Conservation (phyloP, 2,113 vertebrate species). For the Morone saxatilis region DNA sequence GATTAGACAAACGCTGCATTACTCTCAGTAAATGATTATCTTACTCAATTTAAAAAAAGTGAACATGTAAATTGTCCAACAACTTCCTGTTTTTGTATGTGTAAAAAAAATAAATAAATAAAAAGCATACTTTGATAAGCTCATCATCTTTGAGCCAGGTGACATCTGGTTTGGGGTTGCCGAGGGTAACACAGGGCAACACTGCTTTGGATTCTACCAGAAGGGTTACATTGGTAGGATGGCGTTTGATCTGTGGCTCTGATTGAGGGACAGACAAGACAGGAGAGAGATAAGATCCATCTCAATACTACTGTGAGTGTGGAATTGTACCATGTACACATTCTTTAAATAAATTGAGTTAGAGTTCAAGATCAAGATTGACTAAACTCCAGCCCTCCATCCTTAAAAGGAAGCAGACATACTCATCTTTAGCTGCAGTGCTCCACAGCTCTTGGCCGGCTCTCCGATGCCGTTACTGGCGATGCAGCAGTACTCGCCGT, state of each 20-base stretch:
- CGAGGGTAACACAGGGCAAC: constrained; percentile 93
- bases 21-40: neutral
- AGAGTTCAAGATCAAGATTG: neutral
- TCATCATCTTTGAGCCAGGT: constrained; percentile 96
- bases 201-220: constrained; percentile 95
- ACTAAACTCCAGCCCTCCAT: neutral
- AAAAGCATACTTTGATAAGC: constrained; percentile 86
- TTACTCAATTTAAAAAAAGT: neutral
- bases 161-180: constrained; percentile 95
- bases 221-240: constrained; percentile 91
- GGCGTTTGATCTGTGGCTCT: constrained; percentile 97
- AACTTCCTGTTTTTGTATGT: no score
- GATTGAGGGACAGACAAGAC: constrained; percentile 73
- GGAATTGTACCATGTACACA: neutral
- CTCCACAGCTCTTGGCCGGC: constrained; percentile 93
- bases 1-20: neutral
- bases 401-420: constrained; percentile 72
- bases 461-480: constrained; percentile 92
- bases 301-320: neutral
- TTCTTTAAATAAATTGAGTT: neutral
- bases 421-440: constrained; percentile 99
- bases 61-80: neutral
- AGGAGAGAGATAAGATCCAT: constrained; percentile 13
- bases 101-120: neutral
- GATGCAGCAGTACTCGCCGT: constrained; percentile 94